Base-by-base conservation (phyloP, 2,113 vertebrate genomes). In the Lycocorax pyrrhopterus region DNA sequence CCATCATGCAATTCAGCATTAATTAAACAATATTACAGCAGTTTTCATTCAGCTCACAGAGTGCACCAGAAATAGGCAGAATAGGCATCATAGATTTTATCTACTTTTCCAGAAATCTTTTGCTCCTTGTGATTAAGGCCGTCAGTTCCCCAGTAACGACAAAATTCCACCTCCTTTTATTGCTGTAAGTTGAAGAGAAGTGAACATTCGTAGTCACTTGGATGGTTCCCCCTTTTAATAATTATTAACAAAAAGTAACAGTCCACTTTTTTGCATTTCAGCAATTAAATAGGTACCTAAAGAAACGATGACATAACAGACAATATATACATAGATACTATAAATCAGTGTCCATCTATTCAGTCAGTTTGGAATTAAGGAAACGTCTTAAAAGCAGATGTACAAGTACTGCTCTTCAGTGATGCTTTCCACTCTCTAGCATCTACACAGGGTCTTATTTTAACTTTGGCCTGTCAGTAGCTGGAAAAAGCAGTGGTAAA, bases 1-100 rank as follows among this genome's bases (percentile, higher is more conserved):
- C 85, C 93, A 90, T 95, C 80, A 94, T 83, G 73, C 62, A 87
- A 93, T 86, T 89, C 93, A 93, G 86, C 72, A 90, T 95, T 96
- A 97, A 95, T 96, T 96, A 78, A 97, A 92, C 47, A 94, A 84
- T 81, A 88, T 90, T 94, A 59, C 53, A 89, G 62, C 4, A 26
- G 69, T 55, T 93, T 84, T 88, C 71, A 87, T 77, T 95, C 59
- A 71, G 69, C 63, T 93, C 27, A 13, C 51, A 82, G 63, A 91
- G 85, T 49, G 68, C 47, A 51, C 44, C 79, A 73, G 67, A 37
- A 94, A 86, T 51, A 94, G 49, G 67, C 63, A 80, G 55, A 77
- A 63, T 19, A 27, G n/a, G 29, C 46, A 53, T 35, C 52, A 72
- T 10, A 35, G 59, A 82, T 93, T 93, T 95, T 90, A 95, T 62